phyloP scores from a whole-genome alignment of 2,797 vertebrate genomes.

The Galagoides demidoff region DNA sequence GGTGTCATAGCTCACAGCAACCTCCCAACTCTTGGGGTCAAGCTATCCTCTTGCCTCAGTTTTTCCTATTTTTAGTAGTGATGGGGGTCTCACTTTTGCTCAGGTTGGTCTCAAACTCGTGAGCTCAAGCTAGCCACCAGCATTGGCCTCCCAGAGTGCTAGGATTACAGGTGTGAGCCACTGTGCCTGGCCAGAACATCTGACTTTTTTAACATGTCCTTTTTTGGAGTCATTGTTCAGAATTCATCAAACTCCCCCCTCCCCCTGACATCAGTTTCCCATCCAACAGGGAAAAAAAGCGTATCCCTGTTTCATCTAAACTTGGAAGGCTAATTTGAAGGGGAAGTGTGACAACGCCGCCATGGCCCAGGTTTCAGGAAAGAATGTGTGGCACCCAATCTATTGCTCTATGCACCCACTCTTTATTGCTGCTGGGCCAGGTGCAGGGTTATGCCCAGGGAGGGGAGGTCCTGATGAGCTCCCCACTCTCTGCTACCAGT shows the following conservation, averaged over 20 bases:
- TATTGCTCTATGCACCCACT: slow-evolving; percentile 26
- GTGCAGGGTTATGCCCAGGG: background rate
- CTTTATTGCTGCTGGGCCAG: slow-evolving; percentile 75
- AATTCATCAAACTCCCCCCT: background rate
- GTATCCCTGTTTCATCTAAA: slow-evolving; percentile 15
- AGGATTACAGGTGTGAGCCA: no score
- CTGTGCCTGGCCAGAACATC: background rate
- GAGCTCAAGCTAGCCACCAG: no score
- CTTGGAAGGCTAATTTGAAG: slow-evolving; percentile 27
- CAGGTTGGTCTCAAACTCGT: no score
- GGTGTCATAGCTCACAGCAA: no score
- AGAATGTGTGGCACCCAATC: background rate
- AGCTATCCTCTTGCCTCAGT: no score
- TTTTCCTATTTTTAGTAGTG: no score
- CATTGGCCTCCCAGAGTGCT: no score
- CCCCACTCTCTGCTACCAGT: background rate
- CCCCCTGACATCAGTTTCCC: background rate
- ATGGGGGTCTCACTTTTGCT: no score
- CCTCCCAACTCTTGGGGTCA: no score
- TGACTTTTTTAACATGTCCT: background rate
- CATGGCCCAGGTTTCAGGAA: background rate
- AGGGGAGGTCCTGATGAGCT: background rate
- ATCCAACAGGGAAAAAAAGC: slow-evolving; percentile 47
- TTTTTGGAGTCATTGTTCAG: background rate
- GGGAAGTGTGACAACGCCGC: background rate